A percentile compares a stretch with the other conserved stretches of the same genome.
Evolutionary conservation across 2,113 vertebrate species (phyloP).

Genomic region (Perca flavescens): DNA sequence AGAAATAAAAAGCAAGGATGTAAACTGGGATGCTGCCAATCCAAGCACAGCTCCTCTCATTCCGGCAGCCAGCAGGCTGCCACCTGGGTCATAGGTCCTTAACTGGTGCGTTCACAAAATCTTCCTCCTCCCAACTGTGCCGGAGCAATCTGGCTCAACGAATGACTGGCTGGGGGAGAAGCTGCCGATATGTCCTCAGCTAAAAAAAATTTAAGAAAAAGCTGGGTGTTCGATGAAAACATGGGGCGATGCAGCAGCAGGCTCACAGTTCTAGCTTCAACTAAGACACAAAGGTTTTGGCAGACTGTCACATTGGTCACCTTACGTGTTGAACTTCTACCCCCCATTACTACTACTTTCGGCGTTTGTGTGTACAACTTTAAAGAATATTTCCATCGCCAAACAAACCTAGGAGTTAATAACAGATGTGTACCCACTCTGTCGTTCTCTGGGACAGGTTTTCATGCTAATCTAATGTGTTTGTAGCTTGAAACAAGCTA

Average conservation of each 20-base stretch:
- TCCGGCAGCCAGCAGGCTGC: constrained; percentile 23
- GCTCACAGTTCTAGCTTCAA: constrained; percentile 15
- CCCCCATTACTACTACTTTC: no score
- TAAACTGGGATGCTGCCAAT: constrained; percentile 64
- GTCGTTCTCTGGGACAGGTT: no score
- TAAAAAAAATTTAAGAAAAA: background rate
- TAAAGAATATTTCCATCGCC: no score
- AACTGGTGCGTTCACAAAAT: constrained; percentile 8
- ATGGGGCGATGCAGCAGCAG: background rate
- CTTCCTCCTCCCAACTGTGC: constrained; percentile 16
- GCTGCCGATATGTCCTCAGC: constrained; percentile 22
- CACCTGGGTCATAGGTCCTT: constrained; percentile 36
- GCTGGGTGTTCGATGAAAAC: background rate
- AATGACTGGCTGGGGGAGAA: background rate
- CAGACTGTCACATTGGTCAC: constrained; percentile 14
- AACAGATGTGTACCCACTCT: no score
- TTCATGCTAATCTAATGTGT: no score
- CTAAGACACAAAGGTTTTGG: background rate
- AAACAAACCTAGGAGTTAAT: no score
- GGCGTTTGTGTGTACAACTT: background rate
- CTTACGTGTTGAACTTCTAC: constrained; percentile 29
- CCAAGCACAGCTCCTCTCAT: constrained; percentile 45
- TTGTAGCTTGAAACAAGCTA: no score
- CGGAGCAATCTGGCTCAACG: constrained; percentile 22
- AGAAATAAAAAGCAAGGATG: constrained; percentile 29